phyloP scores from a whole-genome alignment of 2,888 invertebrate species.

The Stenchaetothrips biformis region DNA sequence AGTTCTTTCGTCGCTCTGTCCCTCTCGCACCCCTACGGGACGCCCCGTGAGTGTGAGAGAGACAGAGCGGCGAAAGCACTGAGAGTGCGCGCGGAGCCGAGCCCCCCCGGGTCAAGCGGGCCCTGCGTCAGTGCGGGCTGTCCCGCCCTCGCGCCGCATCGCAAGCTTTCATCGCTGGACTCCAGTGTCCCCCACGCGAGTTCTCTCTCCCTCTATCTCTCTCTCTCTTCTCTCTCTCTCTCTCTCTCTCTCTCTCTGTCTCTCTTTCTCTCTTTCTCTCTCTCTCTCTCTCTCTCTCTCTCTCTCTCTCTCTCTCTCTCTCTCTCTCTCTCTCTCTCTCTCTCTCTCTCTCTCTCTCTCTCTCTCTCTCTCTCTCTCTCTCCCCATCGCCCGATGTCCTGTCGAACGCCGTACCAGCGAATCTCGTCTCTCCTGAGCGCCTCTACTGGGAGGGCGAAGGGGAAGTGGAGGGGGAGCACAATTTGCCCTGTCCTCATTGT shows the following conservation, averaged over 20 bases:
- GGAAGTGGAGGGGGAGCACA: too few species aligned
- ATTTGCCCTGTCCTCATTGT: background rate
- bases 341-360: slow-evolving; percentile 29
- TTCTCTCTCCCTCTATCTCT: slow-evolving; percentile 7
- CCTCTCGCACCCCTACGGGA: too few species aligned
- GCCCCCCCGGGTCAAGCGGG: too few species aligned
- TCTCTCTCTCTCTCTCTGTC: slow-evolving; percentile 27
- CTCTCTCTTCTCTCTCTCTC: slow-evolving; percentile 30
- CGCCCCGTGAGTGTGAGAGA: too few species aligned
- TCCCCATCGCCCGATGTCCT: slow-evolving; percentile 35
- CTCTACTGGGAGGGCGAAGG: slow-evolving; percentile 33
- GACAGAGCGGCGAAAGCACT: too few species aligned
- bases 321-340: slow-evolving; percentile 29
- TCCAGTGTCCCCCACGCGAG: too few species aligned
- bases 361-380: slow-evolving; percentile 36
- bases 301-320: slow-evolving; percentile 27
- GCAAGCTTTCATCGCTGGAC: too few species aligned
- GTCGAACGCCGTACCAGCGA: too few species aligned
- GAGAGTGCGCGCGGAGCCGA: too few species aligned
- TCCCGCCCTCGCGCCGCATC: too few species aligned
- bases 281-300: slow-evolving; percentile 37
- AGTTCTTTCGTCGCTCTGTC: too few species aligned
- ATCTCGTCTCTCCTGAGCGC: slow-evolving; percentile 36
- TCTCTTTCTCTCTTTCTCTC: slow-evolving; percentile 30
- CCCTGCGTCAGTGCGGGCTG: too few species aligned